Evolutionary conservation across 2,797 vertebrate genomes (phyloP).

Genomic region (Tauraco hartlaubi): DNA sequence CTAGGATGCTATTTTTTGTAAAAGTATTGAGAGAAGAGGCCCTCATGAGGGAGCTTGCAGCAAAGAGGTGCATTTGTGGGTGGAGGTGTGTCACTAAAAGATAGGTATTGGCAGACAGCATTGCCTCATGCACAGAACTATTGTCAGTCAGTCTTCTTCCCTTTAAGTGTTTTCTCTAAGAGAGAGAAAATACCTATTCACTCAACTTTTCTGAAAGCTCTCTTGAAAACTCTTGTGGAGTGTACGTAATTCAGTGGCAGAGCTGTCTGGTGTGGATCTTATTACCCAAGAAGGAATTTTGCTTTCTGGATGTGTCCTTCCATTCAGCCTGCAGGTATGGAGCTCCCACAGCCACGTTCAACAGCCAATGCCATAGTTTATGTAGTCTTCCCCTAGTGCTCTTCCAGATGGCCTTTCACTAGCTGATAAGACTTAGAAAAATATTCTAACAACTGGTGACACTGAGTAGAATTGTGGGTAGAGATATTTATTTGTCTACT

Average conservation of each 20-base stretch:
- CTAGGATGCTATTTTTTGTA: rapidly evolving
- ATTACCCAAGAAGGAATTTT: background rate
- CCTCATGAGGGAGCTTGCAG: background rate
- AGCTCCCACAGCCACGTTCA: background rate
- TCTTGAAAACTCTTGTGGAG: background rate
- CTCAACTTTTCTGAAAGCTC: background rate
- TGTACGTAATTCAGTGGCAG: background rate
- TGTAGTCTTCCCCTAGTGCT: background rate
- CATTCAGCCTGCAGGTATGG: background rate
- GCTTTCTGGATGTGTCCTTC: background rate
- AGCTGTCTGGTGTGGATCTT: background rate
- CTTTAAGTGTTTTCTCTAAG: background rate
- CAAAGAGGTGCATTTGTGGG: background rate
- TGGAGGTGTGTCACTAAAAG: background rate
- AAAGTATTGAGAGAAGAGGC: background rate
- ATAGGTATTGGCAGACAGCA: background rate
- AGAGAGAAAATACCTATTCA: background rate
- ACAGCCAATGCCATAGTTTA: background rate
- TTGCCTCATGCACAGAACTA: background rate
- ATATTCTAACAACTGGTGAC: background rate
- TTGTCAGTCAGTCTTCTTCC: background rate
- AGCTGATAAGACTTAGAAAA: conserved; percentile 6
- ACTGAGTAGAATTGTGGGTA: background rate
- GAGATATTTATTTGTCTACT: background rate
- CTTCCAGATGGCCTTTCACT: background rate